Evolutionary conservation across 2,113 vertebrate species (phyloP).

Genomic region (Apteryx mantelli): DNA sequence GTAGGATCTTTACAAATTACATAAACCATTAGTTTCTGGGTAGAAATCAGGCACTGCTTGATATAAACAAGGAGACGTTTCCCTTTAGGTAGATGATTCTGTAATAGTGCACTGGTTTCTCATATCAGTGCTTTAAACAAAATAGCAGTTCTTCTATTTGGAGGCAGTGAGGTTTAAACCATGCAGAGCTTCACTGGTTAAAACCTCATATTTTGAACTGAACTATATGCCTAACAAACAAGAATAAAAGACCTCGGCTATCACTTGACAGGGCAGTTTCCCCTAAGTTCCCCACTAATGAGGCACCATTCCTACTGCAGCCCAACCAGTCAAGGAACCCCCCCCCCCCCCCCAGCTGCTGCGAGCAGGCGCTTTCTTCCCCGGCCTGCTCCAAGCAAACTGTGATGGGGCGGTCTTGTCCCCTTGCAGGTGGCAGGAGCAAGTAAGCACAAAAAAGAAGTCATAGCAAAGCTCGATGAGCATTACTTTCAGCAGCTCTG

Average conservation of each 20-base stretch:
- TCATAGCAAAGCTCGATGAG: neutral
- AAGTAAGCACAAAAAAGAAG: conserved; percentile 19
- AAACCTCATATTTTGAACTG: neutral
- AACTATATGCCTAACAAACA: neutral
- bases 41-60: neutral
- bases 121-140: neutral
- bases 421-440: conserved; percentile 4
- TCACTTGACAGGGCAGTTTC: neutral
- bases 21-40: neutral
- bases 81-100: neutral
- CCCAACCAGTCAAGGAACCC: neutral
- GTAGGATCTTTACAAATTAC: neutral
- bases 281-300: neutral
- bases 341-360: neutral
- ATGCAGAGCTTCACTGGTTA: neutral
- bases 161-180: neutral
- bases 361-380: neutral
- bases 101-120: neutral
- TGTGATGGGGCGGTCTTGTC: neutral
- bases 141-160: neutral
- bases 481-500: neutral
- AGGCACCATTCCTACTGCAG: neutral
- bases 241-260: neutral
- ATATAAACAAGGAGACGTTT: neutral
- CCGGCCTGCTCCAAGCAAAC: neutral